Percentiles rank a stretch among this genome's conserved stretches.
Conservation (phyloP, 1,140 invertebrate genomes). For the Pseudomyrmex cubaensis region DNA sequence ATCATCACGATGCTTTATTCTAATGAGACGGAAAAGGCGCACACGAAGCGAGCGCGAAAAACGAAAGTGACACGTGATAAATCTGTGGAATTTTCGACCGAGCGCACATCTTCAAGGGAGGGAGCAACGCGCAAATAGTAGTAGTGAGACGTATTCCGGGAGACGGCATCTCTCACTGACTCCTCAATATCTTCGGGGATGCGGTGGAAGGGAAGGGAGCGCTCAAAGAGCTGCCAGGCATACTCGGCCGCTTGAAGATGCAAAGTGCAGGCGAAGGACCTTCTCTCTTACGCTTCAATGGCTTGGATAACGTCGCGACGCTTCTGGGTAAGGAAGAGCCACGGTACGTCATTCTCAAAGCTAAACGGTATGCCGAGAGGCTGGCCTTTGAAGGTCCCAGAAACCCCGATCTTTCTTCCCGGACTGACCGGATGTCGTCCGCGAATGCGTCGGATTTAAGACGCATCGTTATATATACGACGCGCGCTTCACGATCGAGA, state of each 20-base stretch:
- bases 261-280: slow-evolving; percentile 49
- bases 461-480: neutral
- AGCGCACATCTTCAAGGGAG: neutral
- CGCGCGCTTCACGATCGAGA: neutral
- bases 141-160: slow-evolving; percentile 14
- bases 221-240: slow-evolving; percentile 60
- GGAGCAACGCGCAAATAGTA: slow-evolving; percentile 35
- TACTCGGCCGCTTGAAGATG: slow-evolving; percentile 46
- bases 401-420: slow-evolving; percentile 16
- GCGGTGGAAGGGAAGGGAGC: neutral
- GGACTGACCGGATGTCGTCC: neutral
- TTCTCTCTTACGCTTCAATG: slow-evolving; percentile 60
- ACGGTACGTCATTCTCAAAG: slow-evolving; percentile 48
- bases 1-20: neutral
- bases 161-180: slow-evolving; percentile 9
- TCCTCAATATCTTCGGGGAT: slow-evolving; percentile 21
- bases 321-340: slow-evolving; percentile 64
- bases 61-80: slow-evolving; percentile 21
- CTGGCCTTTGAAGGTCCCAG: slow-evolving; percentile 48
- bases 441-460: slow-evolving; percentile 29
- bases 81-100: slow-evolving; percentile 36
- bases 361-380: slow-evolving; percentile 19
- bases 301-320: slow-evolving; percentile 43
- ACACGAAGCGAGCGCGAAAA: neutral
- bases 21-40: slow-evolving; percentile 22